Evolutionary conservation across 2,888 invertebrate genomes (phyloP), one percentile per base, ranked within the genome.

Genomic region (Sericinus montela): DNA sequence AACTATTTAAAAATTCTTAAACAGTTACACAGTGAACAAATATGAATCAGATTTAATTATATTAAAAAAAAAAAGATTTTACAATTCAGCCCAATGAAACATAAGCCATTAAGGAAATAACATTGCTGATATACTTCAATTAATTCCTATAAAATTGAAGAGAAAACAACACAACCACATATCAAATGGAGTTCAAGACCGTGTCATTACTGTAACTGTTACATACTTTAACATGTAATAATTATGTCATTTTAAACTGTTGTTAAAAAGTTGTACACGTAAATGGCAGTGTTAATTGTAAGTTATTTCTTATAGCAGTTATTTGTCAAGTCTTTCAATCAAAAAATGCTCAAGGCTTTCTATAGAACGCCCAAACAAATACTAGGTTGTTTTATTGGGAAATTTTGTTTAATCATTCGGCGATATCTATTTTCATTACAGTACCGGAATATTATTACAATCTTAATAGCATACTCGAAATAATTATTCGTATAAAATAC

Each of bases 241-340:
- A 39, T n/a, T 14, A 32, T 5, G n/a, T 37, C 23, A 15, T 43
- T 19, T 30, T 19, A 48, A 28, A 37, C 23, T 8, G 19, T 19
- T 30, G 8, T 48, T 30, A 29, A 50, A 42, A 48, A 37, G 48
- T 48, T n/a, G n/a, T 52, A 55, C 29, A 25, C 13, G 13, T 45
- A 50, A 42, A 51, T 55, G 55, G 52, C 55, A 55, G 55, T 55
- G 50, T 14, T 23, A 1, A 15, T 1, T 43, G 19, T 19, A 51
- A n/a, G n/a, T n/a, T n/a, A n/a, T n/a, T n/a, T n/a, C n/a, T n/a
- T 2, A 8, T 34, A 16, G 14, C 25, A 35, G 32, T 32, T 7
- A 32, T 13, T 5, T 25, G 4, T 25, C 25, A 5, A 19, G 25
- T 25, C 25, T 25, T 25, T 6, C 7, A 5, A 25, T 25, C 4